phyloP scores from a whole-genome alignment of 1,140 invertebrate species.

The Drosophila aff. region DNA sequence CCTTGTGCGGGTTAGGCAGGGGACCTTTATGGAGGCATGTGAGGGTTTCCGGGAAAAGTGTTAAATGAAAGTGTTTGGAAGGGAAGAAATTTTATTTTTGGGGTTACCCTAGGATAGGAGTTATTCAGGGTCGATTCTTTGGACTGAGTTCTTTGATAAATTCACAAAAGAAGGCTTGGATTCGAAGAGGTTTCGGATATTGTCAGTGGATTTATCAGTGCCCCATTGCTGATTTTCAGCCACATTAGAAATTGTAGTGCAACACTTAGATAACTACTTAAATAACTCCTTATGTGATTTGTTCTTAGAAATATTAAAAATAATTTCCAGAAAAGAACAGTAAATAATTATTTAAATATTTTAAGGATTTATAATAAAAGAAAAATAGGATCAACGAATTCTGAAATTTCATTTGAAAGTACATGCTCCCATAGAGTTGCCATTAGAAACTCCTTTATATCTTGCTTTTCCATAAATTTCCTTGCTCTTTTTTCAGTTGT shows the following conservation, averaged over 20 bases:
- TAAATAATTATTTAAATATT: background rate
- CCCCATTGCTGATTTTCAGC: background rate
- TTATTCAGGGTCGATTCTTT: background rate
- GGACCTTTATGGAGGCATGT: slow-evolving; percentile 1
- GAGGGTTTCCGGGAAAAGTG: slow-evolving; percentile 10
- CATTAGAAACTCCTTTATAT: background rate
- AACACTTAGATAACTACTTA: background rate
- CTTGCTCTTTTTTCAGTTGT: slow-evolving; percentile 23
- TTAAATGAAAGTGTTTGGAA: background rate
- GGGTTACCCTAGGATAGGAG: background rate
- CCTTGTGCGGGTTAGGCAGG: slow-evolving; percentile 24
- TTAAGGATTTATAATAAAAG: background rate
- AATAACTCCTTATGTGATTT: too few species aligned
- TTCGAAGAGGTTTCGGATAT: background rate
- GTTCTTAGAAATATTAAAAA: background rate
- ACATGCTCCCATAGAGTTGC: background rate
- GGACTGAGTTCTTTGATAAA: fast-evolving
- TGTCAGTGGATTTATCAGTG: background rate
- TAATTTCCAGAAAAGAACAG: background rate
- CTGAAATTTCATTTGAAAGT: background rate
- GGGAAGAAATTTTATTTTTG: background rate
- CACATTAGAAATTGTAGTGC: background rate
- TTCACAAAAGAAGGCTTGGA: background rate
- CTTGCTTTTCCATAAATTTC: background rate
- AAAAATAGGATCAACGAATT: background rate